Percentiles rank a stretch among this genome's conserved stretches.
Conservation (phyloP, 2,888 invertebrate genomes). For the Cantharis flavilabris region DNA sequence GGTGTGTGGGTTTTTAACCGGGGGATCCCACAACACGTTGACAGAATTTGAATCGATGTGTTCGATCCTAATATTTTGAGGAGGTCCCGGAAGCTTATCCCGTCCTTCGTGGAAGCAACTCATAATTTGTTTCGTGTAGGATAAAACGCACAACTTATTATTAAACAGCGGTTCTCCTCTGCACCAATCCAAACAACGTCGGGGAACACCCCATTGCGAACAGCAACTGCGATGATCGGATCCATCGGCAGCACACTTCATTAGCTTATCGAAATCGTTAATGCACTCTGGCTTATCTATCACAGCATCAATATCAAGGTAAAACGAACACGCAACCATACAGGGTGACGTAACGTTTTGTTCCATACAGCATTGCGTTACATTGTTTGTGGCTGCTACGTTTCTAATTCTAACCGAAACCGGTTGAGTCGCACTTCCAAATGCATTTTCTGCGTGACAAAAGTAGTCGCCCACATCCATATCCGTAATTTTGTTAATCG, state of each 20-base stretch:
- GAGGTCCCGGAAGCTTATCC: conserved; percentile 80
- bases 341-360: conserved; percentile 80
- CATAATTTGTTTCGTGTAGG: conserved; percentile 74
- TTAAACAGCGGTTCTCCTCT: conserved; percentile 74
- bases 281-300: conserved; percentile 81
- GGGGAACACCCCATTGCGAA: conserved; percentile 77
- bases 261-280: conserved; percentile 81
- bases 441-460: conserved; percentile 84
- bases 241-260: conserved; percentile 83
- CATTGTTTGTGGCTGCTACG: conserved; percentile 67
- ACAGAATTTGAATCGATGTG: conserved; percentile 64
- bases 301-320: conserved; percentile 81
- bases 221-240: conserved; percentile 86
- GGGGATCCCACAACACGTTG: conserved; percentile 74
- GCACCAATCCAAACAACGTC: conserved; percentile 83
- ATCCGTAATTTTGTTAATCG: conserved; percentile 72
- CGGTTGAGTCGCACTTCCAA: conserved; percentile 73
- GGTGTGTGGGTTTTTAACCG: conserved; percentile 79
- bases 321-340: conserved; percentile 83
- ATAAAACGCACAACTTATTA: conserved; percentile 69
- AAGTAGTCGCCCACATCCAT: conserved; percentile 80
- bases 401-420: conserved; percentile 74
- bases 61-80: conserved; percentile 65
- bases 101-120: conserved; percentile 82
- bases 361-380: conserved; percentile 79